Evolutionary conservation across 2,888 invertebrate species (phyloP).

Genomic region (Escarpia spicata): DNA sequence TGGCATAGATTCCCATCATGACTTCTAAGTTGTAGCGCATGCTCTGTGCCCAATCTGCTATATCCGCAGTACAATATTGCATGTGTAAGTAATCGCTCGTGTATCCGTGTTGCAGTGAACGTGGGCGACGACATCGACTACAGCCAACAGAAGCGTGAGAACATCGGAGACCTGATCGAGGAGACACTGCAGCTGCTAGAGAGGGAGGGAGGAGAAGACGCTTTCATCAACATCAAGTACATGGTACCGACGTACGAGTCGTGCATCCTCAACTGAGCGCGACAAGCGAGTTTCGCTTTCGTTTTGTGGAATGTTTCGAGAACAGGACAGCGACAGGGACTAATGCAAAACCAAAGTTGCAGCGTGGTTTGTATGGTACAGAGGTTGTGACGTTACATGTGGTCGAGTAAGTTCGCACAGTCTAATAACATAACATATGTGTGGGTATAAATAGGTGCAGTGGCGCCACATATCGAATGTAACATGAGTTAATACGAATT

Average conservation of each 20-base stretch:
- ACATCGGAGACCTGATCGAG: constrained; percentile 89
- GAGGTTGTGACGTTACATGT: background rate
- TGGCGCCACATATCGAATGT: too few relatives aligned
- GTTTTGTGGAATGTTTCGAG: background rate
- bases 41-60: too few relatives aligned
- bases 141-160: constrained; percentile 84
- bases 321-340: background rate
- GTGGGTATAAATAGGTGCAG: too few relatives aligned
- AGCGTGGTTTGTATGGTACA: background rate
- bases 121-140: constrained; percentile 91
- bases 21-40: too few relatives aligned
- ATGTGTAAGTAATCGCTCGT: background rate
- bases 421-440: too few relatives aligned
- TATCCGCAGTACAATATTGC: too few relatives aligned
- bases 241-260: constrained; percentile 98
- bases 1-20: too few relatives aligned
- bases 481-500: background rate
- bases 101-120: constrained; percentile 74
- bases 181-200: constrained; percentile 93
- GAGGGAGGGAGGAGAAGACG: constrained; percentile 92
- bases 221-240: constrained; percentile 98
- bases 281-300: background rate
- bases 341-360: background rate
- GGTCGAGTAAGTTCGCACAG: too few relatives aligned
- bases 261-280: constrained; percentile 66